phyloP scores from a whole-genome alignment of 2,797 vertebrate species.

The Lepidocolaptes lacrymiger region DNA sequence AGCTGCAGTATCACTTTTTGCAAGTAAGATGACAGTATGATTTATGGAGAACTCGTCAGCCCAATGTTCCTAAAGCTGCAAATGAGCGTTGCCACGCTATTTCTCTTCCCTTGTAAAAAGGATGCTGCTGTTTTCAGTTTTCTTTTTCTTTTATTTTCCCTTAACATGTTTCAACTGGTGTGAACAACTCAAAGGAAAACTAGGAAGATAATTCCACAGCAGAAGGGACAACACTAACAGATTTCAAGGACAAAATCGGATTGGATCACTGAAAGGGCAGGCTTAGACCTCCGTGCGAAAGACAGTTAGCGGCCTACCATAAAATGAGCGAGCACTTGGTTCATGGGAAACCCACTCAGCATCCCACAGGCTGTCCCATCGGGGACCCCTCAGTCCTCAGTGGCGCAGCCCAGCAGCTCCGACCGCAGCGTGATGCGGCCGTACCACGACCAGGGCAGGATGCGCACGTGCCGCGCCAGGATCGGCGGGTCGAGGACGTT shows the following conservation, averaged over 20 bases:
- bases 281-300: constrained; percentile 81
- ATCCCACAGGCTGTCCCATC: constrained; percentile 78
- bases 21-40: constrained; percentile 64
- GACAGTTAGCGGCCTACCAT: constrained; percentile 86
- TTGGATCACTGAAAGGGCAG: constrained; percentile 75
- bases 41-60: constrained; percentile 59
- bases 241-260: constrained; percentile 70
- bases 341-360: constrained; percentile 84
- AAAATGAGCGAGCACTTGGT: constrained; percentile 84
- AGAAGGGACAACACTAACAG: constrained; percentile 68
- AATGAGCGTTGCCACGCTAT: constrained; percentile 38
- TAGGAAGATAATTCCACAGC: constrained; percentile 66
- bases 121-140: constrained; percentile 50
- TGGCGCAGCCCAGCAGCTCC: constrained; percentile 93
- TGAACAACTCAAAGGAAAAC: constrained; percentile 67
- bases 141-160: not conserved
- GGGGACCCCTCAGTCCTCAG: constrained; percentile 84
- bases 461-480: constrained; percentile 88
- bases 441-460: constrained; percentile 98
- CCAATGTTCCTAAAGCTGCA: constrained; percentile 43
- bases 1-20: constrained; percentile 77
- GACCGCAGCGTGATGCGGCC: constrained; percentile 95
- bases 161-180: constrained; percentile 59
- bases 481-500: constrained; percentile 95
- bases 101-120: constrained; percentile 70